A percentile compares a stretch with the other conserved stretches of the same genome.
phyloP scores from a whole-genome alignment of 2,797 vertebrate genomes.

The Galago senegalensis region DNA sequence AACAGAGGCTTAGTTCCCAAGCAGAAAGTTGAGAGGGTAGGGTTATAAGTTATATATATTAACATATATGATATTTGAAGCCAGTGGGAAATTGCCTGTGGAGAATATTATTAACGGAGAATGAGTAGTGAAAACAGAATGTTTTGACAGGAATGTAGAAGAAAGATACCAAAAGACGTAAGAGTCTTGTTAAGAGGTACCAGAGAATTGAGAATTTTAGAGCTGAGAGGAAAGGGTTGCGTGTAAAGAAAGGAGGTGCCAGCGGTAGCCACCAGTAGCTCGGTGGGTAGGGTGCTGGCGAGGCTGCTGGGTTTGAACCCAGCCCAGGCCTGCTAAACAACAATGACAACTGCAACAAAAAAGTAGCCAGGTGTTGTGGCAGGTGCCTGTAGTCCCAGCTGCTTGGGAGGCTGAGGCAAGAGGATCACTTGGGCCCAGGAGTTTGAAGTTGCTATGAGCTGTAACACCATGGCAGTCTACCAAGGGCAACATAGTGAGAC shows the following conservation, averaged over 20 bases:
- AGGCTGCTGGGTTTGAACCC: too few species aligned
- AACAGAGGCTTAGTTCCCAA: background rate
- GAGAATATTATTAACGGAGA: slow-evolving; percentile 14
- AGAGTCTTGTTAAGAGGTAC: background rate
- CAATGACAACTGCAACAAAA: too few species aligned
- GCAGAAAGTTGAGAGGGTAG: slow-evolving; percentile 7
- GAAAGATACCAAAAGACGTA: background rate
- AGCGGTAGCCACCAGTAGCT: too few species aligned
- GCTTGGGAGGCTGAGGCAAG: too few species aligned
- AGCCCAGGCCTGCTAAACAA: too few species aligned
- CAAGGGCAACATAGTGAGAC: too few species aligned
- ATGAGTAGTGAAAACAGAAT: slow-evolving; percentile 10
- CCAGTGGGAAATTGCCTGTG: background rate
- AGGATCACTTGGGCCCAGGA: too few species aligned
- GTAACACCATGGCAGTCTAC: too few species aligned
- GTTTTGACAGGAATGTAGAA: background rate
- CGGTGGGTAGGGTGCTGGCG: too few species aligned
- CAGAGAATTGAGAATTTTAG: background rate
- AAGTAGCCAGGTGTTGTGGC: too few species aligned
- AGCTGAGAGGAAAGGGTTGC: background rate
- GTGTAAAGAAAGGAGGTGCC: background rate
- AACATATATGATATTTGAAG: background rate
- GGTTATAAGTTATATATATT: background rate
- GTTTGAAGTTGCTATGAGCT: too few species aligned
- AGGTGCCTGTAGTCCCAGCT: too few species aligned